A percentile compares a stretch with the other conserved stretches of the same genome.
Conservation (phyloP, 2,797 vertebrate species). For the Tokudaia tokunoshimensis region DNA sequence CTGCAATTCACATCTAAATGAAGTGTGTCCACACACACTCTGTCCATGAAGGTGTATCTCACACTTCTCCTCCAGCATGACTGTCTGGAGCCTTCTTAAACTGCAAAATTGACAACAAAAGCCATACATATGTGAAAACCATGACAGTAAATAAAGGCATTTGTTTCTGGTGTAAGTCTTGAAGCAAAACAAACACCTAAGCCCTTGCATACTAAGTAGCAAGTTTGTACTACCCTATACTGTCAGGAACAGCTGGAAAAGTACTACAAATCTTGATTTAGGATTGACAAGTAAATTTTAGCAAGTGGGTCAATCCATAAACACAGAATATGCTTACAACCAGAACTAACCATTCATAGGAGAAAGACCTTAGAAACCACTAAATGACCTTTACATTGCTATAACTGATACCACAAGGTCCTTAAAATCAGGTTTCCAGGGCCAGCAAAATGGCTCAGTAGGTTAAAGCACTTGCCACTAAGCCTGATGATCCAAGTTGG, state of each 20-base stretch:
- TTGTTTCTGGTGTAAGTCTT: neutral
- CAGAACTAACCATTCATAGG: neutral
- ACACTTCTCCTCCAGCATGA: neutral
- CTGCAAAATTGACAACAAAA: neutral
- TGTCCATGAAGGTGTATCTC: neutral
- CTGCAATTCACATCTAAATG: neutral
- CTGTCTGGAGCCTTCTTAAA: neutral
- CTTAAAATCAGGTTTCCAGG: conserved; percentile 28
- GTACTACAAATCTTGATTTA: neutral
- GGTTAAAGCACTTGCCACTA: neutral
- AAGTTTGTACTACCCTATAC: neutral
- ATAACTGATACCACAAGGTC: neutral
- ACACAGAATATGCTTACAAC: neutral
- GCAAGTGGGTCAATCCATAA: neutral
- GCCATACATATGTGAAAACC: neutral
- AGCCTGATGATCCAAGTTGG: neutral
- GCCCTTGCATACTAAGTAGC: neutral
- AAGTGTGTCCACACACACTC: neutral
- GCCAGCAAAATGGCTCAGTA: neutral
- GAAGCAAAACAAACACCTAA: neutral
- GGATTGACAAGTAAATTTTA: neutral
- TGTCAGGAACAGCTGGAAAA: neutral
- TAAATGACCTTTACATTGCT: neutral
- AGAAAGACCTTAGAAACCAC: conserved; percentile 15
- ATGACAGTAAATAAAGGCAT: neutral